phyloP scores from a whole-genome alignment of 2,113 vertebrate genomes.

The Sinocyclocheilus grahami region DNA sequence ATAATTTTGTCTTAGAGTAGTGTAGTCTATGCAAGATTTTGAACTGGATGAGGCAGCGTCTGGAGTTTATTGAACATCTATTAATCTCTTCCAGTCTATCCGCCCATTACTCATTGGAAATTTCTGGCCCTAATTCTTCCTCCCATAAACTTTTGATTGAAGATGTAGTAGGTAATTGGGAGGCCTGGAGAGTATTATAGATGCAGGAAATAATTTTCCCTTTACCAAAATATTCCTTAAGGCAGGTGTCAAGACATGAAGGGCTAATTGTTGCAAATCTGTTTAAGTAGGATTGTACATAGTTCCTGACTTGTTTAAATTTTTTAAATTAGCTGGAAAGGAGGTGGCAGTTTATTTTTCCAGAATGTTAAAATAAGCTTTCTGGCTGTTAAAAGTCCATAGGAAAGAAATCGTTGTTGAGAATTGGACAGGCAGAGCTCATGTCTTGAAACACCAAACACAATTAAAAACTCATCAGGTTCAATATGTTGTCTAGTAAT shows the following conservation, averaged over 20 bases:
- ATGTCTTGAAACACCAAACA: neutral
- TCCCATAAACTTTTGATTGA: neutral
- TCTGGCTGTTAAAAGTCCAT: neutral
- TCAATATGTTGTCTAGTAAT: neutral
- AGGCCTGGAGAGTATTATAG: neutral
- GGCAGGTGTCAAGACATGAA: no score
- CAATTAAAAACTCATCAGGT: neutral
- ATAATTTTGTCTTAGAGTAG: neutral
- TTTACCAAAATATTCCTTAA: no score
- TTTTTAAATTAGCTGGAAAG: no score
- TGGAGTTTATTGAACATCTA: neutral
- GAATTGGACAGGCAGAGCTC: neutral
- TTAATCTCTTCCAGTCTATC: neutral
- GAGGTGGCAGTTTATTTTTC: neutral
- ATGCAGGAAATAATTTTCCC: neutral
- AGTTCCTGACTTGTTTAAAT: no score
- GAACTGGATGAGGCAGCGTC: neutral
- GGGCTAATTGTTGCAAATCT: no score
- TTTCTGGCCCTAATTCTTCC: neutral
- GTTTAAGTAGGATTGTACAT: no score
- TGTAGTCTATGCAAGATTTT: neutral
- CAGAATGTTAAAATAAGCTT: neutral
- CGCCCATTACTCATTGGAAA: conserved; percentile 63
- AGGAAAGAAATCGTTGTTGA: neutral
- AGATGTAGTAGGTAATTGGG: neutral